Conservation (phyloP, 1,140 invertebrate genomes). For the Zaprionus ornatus region DNA sequence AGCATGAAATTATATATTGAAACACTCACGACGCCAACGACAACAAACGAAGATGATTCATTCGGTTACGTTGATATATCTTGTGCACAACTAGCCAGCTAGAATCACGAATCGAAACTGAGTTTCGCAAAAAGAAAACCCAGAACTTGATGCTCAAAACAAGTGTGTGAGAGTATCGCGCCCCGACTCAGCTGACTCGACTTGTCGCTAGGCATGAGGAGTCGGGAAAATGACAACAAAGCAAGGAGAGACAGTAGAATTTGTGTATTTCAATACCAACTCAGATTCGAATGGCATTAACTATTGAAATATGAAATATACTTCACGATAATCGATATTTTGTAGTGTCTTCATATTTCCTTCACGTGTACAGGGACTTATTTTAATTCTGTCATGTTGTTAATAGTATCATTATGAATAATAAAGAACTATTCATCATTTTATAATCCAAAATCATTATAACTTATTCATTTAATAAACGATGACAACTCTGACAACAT, state of each 20-base stretch:
- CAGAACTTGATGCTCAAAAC: conserved; percentile 54
- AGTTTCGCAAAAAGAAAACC: conserved; percentile 63
- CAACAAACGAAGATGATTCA: conserved; percentile 58
- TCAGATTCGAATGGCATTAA: neutral
- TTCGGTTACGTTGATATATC: conserved; percentile 51
- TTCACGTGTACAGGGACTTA: no score
- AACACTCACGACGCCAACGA: conserved; percentile 46
- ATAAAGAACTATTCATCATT: no score
- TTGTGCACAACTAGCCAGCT: conserved; percentile 54
- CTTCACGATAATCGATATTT: neutral
- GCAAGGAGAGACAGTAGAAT: neutral
- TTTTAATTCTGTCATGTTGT: no score
- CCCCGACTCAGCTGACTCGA: conserved; percentile 44
- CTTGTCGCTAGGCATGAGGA: conserved; percentile 29
- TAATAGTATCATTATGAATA: no score
- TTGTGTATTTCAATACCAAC: conserved; percentile 1
- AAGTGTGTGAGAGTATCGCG: conserved; percentile 2
- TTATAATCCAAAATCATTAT: no score
- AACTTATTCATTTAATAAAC: no score
- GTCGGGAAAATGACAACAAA: conserved; percentile 36
- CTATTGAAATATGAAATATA: neutral
- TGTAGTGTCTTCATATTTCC: no score
- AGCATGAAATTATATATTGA: conserved; percentile 9
- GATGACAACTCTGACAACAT: no score
- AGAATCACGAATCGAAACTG: conserved; percentile 63